Conservation (phyloP, 2,888 invertebrate species). For the Lepetodrilus schrolli region DNA sequence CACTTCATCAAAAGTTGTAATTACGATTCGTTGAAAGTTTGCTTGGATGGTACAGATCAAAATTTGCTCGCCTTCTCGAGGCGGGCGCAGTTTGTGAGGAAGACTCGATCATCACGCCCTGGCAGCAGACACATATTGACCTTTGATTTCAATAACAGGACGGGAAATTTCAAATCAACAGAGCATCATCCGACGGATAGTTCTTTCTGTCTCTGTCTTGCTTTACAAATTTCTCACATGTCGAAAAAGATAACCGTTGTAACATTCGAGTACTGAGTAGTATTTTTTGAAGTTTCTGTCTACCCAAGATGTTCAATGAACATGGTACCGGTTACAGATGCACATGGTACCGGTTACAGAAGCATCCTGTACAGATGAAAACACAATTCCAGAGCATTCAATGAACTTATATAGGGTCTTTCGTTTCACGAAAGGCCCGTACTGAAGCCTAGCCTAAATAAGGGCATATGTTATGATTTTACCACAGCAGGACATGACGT, state of each 20-base stretch:
- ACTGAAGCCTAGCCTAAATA: too few species aligned
- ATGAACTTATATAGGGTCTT: too few species aligned
- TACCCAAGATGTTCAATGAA: too few species aligned
- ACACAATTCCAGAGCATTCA: too few species aligned
- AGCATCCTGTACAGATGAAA: too few species aligned
- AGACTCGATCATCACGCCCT: constrained; percentile 27
- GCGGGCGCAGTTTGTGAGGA: constrained; percentile 29
- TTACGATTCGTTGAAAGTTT: constrained; percentile 42
- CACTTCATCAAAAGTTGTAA: constrained; percentile 50
- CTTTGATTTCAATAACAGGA: constrained; percentile 9
- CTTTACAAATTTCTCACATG: constrained; percentile 1
- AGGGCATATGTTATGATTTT: too few species aligned
- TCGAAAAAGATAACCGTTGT: not conserved
- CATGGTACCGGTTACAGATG: too few species aligned
- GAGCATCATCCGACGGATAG: not conserved
- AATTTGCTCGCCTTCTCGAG: constrained; percentile 41
- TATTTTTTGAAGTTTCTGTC: too few species aligned
- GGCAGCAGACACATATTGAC: constrained; percentile 2
- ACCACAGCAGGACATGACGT: too few species aligned
- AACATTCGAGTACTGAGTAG: too few species aligned
- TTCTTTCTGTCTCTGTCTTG: not conserved
- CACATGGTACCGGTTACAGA: too few species aligned
- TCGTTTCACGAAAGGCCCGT: too few species aligned
- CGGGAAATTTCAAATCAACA: constrained; percentile 23
- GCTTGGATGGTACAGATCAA: constrained; percentile 38